Percentiles rank a stretch among this genome's conserved stretches.
phyloP scores from a whole-genome alignment of 2,888 invertebrate species.

The Amitus sp. region DNA sequence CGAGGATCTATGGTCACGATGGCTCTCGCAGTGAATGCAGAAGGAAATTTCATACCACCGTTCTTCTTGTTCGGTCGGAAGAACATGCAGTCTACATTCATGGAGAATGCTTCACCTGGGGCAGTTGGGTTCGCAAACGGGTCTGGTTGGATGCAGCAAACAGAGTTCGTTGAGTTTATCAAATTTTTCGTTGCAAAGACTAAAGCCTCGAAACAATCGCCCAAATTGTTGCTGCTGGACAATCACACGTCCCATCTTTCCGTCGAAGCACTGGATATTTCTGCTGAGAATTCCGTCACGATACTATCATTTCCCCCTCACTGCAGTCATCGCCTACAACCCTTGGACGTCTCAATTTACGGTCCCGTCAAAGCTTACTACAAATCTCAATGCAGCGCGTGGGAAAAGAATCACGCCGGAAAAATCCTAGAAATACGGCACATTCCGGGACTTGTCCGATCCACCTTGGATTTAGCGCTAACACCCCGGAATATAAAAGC shows the following conservation, averaged over 20 bases:
- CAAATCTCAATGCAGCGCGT: slow-evolving; percentile 8
- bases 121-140: slow-evolving; percentile 37
- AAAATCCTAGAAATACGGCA: slow-evolving; percentile 11
- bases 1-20: slow-evolving; percentile 38
- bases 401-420: slow-evolving; percentile 6
- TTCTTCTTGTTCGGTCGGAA: slow-evolving; percentile 23
- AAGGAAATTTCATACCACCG: slow-evolving; percentile 22
- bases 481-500: slow-evolving; percentile 10
- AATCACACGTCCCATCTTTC: slow-evolving; percentile 43
- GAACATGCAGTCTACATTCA: slow-evolving; percentile 33
- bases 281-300: slow-evolving; percentile 9
- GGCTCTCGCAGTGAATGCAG: slow-evolving; percentile 37
- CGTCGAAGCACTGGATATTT: slow-evolving; percentile 38
- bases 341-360: slow-evolving; percentile 14
- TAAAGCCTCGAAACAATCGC: slow-evolving; percentile 15
- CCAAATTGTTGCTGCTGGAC: slow-evolving; percentile 33
- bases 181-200: slow-evolving; percentile 27
- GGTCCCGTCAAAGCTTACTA: slow-evolving; percentile 7
- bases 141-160: slow-evolving; percentile 50
- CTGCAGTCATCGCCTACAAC: slow-evolving; percentile 20
- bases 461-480: slow-evolving; percentile 6
- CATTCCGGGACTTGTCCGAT: slow-evolving; percentile 40
- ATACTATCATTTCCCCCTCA: slow-evolving; percentile 18
- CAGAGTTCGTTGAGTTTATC: slow-evolving; percentile 41
- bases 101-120: slow-evolving; percentile 37